phyloP scores from a whole-genome alignment of 2,113 vertebrate genomes.

The Alexandromys fortis region DNA sequence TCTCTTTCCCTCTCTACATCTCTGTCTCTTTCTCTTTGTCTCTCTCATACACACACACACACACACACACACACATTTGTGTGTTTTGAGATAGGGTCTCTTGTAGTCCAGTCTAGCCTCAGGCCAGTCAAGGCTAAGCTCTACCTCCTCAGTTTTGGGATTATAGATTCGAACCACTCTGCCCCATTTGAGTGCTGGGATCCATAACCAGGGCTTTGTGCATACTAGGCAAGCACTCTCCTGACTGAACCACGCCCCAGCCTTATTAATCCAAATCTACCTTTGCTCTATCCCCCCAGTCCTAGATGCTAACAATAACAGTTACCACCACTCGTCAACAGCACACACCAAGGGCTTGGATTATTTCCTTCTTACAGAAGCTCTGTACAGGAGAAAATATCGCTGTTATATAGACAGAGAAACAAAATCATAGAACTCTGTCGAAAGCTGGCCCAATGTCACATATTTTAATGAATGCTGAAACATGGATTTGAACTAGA shows the following conservation, averaged over 20 bases:
- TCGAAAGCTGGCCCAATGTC: background rate
- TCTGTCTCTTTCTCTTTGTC: background rate
- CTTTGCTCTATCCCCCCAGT: background rate
- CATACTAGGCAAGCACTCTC: background rate
- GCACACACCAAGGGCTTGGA: background rate
- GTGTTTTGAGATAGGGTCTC: background rate
- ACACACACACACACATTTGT: background rate
- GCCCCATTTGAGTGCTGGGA: background rate
- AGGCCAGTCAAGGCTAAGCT: background rate
- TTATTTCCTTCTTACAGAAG: background rate
- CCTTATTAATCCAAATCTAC: background rate
- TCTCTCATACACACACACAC: background rate
- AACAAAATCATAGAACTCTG: background rate
- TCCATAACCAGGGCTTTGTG: background rate
- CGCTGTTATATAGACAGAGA: background rate
- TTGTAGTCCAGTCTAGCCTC: background rate
- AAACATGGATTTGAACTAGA: background rate
- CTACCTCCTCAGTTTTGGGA: background rate
- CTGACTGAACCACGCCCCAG: background rate
- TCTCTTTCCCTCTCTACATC: accelerated
- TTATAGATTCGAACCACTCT: background rate
- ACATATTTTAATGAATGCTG: background rate
- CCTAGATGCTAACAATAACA: background rate
- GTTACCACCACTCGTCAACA: background rate
- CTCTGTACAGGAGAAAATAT: background rate